These are phyloP conservation scores for Altica lythri DNA, from an alignment of 2,888 invertebrate genomes.

Conservation along the genomic window DNA sequence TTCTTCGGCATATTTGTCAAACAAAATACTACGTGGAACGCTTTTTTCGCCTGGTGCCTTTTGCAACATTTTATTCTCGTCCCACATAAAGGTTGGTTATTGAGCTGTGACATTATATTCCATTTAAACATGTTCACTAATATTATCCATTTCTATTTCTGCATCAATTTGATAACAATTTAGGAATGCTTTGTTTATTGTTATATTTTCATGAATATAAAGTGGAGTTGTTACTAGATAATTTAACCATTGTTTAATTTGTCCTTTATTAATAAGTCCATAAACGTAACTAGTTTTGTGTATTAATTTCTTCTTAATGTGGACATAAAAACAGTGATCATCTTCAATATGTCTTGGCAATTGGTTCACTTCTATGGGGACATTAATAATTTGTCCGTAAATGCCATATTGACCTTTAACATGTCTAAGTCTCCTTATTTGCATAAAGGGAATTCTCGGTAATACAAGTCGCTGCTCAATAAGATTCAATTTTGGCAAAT, in stretches of 20 bases:
- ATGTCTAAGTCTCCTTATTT: constrained; percentile 31
- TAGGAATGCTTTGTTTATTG: constrained; percentile 10
- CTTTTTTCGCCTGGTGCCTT: neutral
- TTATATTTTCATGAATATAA: constrained; percentile 11
- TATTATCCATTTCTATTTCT: no score
- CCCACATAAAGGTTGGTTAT: constrained; percentile 20
- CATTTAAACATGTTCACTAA: no score
- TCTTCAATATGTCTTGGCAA: constrained; percentile 23
- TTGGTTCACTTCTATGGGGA: constrained; percentile 34
- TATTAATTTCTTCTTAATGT: constrained; percentile 1
- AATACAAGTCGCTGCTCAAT: constrained; percentile 40
- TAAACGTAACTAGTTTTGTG: constrained; percentile 14
- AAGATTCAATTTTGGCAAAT: constrained; percentile 30
- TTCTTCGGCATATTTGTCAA: constrained; percentile 17
- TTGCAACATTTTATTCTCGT: constrained; percentile 2
- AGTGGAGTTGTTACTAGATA: constrained; percentile 16
- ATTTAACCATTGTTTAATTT: constrained; percentile 14
- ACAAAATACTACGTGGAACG: neutral
- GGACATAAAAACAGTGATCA: no score
- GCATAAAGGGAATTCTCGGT: constrained; percentile 35
- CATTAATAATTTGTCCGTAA: constrained; percentile 46
- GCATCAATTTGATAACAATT: constrained; percentile 4
- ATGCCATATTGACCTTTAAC: constrained; percentile 41
- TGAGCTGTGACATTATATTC: no score
- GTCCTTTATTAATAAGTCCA: constrained; percentile 1